Evolutionary conservation across 2,888 invertebrate genomes (phyloP).

Genomic region (Lithophane leautieri): DNA sequence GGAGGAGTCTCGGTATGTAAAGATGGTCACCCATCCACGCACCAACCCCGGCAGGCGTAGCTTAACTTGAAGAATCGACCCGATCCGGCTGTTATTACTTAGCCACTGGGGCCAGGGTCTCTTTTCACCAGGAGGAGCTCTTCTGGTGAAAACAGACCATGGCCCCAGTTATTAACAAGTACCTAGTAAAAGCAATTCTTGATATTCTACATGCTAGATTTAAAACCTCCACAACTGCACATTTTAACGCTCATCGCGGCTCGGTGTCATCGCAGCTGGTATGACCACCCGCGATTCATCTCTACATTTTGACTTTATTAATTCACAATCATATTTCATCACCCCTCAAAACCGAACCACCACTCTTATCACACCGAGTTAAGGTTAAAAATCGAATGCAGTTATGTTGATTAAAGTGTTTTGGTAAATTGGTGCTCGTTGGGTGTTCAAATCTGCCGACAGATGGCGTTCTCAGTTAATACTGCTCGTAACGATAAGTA

Average conservation of each 20-base stretch:
- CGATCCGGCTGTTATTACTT: no score
- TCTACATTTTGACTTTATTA: conserved; percentile 80
- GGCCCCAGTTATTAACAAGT: no score
- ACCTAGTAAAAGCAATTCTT: no score
- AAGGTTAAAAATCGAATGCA: conserved; percentile 65
- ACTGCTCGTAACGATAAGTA: conserved; percentile 75
- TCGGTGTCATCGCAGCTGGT: conserved; percentile 80
- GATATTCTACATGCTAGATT: not conserved
- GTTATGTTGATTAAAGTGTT: not conserved
- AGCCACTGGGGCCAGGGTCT: no score
- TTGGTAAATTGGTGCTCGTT: conserved; percentile 50
- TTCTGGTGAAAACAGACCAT: no score
- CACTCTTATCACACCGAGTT: not conserved
- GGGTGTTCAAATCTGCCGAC: conserved; percentile 75
- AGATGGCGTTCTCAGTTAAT: conserved; percentile 86
- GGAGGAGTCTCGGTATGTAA: no score
- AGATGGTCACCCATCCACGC: no score
- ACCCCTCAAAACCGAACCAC: not conserved
- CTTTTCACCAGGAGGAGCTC: no score
- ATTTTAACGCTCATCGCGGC: conserved; percentile 58
- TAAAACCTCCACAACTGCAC: not conserved
- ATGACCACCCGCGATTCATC: conserved; percentile 86
- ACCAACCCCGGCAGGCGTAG: no score
- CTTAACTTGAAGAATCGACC: no score
- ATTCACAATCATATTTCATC: conserved; percentile 58